Evolutionary conservation across 1,140 invertebrate species (phyloP).

Genomic region (Lethocerus indicus): DNA sequence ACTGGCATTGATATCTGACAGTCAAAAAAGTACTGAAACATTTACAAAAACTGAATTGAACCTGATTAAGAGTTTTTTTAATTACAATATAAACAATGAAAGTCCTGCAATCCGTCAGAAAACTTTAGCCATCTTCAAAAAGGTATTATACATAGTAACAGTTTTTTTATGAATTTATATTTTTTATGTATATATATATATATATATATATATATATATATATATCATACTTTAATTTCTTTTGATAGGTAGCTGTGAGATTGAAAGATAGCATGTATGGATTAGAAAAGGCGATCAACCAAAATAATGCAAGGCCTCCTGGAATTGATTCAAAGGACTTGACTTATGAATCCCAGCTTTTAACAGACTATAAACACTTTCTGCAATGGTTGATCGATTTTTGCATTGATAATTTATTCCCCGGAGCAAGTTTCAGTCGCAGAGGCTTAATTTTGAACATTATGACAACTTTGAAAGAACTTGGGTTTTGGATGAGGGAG

Average conservation of each 20-base stretch:
- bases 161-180: too few relatives aligned
- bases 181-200: too few relatives aligned
- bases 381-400: too few relatives aligned
- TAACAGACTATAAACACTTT: too few relatives aligned
- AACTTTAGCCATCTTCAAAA: conserved; percentile 39
- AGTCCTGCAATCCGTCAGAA: conserved; percentile 40
- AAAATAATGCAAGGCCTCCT: too few relatives aligned
- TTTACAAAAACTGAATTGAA: conserved; percentile 42
- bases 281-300: too few relatives aligned
- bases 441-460: conserved; percentile 42
- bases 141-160: conserved; percentile 49
- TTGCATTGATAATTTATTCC: conserved; percentile 39
- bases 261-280: too few relatives aligned
- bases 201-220: too few relatives aligned
- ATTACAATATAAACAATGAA: conserved; percentile 53
- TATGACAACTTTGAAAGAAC: conserved; percentile 22
- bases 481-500: conserved; percentile 11
- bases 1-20: conserved; percentile 53
- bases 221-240: too few relatives aligned
- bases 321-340: too few relatives aligned
- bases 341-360: too few relatives aligned
- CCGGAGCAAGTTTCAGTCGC: conserved; percentile 50
- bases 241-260: too few relatives aligned
- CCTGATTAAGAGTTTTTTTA: conserved; percentile 45
- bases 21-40: conserved; percentile 49